phyloP scores from a whole-genome alignment of 2,797 vertebrate genomes.

The Acipenser transmontanus region DNA sequence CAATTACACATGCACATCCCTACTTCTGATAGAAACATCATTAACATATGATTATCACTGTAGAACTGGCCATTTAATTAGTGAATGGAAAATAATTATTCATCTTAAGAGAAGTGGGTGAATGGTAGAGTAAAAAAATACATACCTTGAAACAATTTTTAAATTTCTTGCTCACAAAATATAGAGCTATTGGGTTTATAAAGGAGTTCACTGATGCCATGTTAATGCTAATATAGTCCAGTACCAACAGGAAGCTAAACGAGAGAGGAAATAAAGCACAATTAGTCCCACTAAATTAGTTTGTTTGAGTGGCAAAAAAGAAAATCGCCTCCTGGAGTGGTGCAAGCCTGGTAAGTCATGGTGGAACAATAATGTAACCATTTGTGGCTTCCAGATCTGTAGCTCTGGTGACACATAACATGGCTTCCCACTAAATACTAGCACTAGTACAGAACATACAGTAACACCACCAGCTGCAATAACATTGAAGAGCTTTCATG shows the following conservation, averaged over 20 bases:
- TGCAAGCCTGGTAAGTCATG: no score
- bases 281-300: neutral
- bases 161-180: constrained; percentile 98
- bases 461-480: no score
- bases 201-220: constrained; percentile 93
- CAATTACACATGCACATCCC: no score
- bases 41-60: constrained; percentile 12
- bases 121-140: neutral
- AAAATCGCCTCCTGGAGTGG: constrained; percentile 1
- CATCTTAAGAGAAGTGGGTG: constrained; percentile 24
- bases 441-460: no score
- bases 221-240: constrained; percentile 86
- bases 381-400: no score
- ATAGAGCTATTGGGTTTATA: constrained; percentile 96
- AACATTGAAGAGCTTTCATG: no score
- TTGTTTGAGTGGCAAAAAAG: constrained; percentile 21
- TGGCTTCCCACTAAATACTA: no score
- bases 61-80: constrained; percentile 10
- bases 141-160: constrained; percentile 98
- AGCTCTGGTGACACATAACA: no score
- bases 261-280: constrained; percentile 5
- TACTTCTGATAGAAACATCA: constrained; percentile 32
- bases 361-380: no score
- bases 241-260: constrained; percentile 80
- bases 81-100: constrained; percentile 30